Evolutionary conservation across 1,140 invertebrate species (phyloP).

Genomic region (Papilio glaucus): DNA sequence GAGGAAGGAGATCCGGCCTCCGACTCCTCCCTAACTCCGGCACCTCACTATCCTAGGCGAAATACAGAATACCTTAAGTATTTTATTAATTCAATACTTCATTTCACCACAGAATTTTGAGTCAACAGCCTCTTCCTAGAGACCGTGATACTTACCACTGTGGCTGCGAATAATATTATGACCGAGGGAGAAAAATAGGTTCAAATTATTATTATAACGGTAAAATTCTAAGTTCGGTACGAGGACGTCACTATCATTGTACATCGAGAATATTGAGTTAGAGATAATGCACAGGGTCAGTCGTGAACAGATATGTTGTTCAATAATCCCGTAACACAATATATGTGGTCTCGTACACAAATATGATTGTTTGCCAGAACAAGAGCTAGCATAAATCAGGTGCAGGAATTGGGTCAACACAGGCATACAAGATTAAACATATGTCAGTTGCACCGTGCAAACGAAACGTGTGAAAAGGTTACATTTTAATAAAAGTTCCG

Average conservation of each 20-base stretch:
- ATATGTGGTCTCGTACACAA: conserved; percentile 16
- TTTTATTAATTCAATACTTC: no score
- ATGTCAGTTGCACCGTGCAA: conserved; percentile 25
- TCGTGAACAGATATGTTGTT: neutral
- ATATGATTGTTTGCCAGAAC: conserved; percentile 25
- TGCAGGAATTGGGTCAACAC: conserved; percentile 27
- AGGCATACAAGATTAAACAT: conserved; percentile 24
- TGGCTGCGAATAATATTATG: no score
- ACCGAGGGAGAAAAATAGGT: no score
- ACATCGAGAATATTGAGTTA: neutral
- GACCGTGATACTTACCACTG: no score
- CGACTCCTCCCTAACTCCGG: no score
- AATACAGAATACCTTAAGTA: no score
- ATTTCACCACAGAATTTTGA: no score
- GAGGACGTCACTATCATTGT: neutral
- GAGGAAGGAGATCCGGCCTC: no score
- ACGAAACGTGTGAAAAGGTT: conserved; percentile 4
- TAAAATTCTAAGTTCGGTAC: no score
- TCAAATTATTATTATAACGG: no score
- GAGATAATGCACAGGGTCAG: neutral
- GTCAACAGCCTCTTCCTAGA: no score
- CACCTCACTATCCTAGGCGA: no score
- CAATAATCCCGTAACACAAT: conserved; percentile 14
- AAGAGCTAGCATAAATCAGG: conserved; percentile 30
- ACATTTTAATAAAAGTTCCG: conserved; percentile 9